Base-by-base conservation (phyloP, 1,140 invertebrate genomes). In the Lordiphosa mommai region DNA sequence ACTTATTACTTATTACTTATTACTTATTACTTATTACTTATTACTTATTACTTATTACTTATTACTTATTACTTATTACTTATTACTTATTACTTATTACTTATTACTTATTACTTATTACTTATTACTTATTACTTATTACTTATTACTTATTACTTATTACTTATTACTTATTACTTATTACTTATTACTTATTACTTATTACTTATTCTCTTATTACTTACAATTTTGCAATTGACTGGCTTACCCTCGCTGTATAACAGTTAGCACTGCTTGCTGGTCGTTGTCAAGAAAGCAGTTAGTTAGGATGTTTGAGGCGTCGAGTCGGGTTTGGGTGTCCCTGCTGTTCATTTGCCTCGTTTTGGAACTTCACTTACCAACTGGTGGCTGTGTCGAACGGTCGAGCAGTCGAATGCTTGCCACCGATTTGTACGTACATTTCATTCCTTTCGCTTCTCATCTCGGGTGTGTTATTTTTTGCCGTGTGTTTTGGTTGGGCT, bases 301-400 rank as follows among this genome's bases (percentile, higher is more conserved):
- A n/a, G n/a, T n/a, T n/a, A n/a, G 43, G 13, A 7, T 16, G 36
- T 12, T 34, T 14, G 13, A 16, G 16, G 16, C 14, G 8, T 2
- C 13, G 33, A 6, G 47, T 34, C 29, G 41, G 23, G 1, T 5
- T 12, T 17, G 55, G 61, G 34, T 36, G 27, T 3, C 16, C 8
- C 8, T 8, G n/a, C 40, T 52, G 57, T 33, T 57, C 1, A 20
- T 4, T 20, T 20, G 20, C 20, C 67, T 52, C 27, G 4, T 34
- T 27, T 10, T 6, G 27, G 1, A 20, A 23, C 29, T 61, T 76
- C 72, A 79, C 61, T 79, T 79, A 37, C 59, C 70, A 70, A 70
- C 60, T 60, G 56, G 70, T 65, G 47, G 60, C 56, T 65, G 76
- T 52, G 51, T 51, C 65, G 76, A 73, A 36, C 76, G 56, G 72